These are phyloP conservation scores for Neria commutata DNA, from an alignment of 2,888 invertebrate species.

Conservation along the genomic window DNA sequence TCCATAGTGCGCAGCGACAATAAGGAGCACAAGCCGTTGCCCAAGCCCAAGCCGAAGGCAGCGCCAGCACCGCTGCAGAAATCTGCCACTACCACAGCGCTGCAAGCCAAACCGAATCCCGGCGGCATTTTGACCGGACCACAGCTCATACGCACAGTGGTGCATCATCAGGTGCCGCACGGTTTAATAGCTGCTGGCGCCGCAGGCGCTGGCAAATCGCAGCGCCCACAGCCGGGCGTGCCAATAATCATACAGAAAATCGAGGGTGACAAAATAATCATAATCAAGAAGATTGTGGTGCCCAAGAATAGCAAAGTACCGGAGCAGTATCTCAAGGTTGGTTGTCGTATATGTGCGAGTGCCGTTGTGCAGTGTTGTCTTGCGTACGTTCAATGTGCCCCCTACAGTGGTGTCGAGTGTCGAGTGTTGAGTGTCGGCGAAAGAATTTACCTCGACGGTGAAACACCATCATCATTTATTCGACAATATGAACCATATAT, in stretches of 20 bases:
- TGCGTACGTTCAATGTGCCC: conserved; percentile 17
- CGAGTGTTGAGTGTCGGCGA: background rate
- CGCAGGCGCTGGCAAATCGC: conserved; percentile 35
- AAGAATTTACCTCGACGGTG: conserved; percentile 4
- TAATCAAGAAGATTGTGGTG: conserved; percentile 60
- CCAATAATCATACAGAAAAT: conserved; percentile 61
- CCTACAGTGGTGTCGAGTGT: background rate
- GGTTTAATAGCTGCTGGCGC: conserved; percentile 19
- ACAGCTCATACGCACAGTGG: conserved; percentile 38
- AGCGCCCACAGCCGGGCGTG: conserved; percentile 52
- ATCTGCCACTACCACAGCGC: conserved; percentile 36
- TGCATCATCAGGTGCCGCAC: conserved; percentile 29
- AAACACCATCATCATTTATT: background rate
- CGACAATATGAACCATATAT: background rate
- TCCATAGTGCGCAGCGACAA: conserved; percentile 58
- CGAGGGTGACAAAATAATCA: conserved; percentile 62
- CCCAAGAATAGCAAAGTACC: conserved; percentile 62
- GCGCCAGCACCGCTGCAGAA: conserved; percentile 40
- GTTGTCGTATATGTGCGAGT: conserved; percentile 37
- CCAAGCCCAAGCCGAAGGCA: conserved; percentile 50
- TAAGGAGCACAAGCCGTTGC: conserved; percentile 49
- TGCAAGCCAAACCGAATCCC: conserved; percentile 42
- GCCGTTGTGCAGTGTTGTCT: conserved; percentile 17
- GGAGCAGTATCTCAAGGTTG: conserved; percentile 59
- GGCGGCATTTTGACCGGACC: conserved; percentile 56